Conservation (phyloP, 2,113 vertebrate genomes). For the Parotia lawesii region DNA sequence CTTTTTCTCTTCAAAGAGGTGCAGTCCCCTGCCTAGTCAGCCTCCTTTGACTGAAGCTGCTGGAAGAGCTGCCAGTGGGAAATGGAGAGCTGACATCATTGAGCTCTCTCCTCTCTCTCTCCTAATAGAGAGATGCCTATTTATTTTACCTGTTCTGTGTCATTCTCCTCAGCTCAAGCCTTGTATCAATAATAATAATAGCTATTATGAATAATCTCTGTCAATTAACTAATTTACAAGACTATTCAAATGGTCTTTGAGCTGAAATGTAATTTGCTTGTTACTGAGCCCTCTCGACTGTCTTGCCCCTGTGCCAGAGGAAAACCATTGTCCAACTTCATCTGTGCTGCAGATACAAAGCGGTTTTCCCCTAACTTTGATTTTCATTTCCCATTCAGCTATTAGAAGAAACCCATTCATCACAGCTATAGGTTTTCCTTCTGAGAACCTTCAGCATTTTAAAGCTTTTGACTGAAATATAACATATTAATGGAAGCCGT, state of each 20-base stretch:
- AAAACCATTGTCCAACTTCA: background rate
- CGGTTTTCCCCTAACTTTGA: background rate
- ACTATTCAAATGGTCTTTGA: background rate
- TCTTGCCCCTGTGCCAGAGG: background rate
- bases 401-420: slow-evolving; percentile 67
- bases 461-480: slow-evolving; percentile 71
- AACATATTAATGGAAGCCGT: slow-evolving; percentile 70
- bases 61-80: background rate
- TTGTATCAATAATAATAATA: background rate
- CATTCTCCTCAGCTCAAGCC: background rate
- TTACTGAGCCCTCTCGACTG: background rate
- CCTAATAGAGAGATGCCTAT: background rate
- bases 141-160: background rate
- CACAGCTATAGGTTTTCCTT: slow-evolving; percentile 53
- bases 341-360: background rate
- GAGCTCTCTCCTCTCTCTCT: background rate
- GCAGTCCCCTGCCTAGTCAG: background rate
- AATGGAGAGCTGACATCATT: background rate
- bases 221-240: background rate
- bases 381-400: slow-evolving; percentile 65
- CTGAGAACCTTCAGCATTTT: slow-evolving; percentile 66
- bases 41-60: background rate
- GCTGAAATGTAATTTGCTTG: background rate
- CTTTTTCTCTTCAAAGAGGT: background rate
- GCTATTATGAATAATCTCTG: background rate